phyloP scores from a whole-genome alignment of 2,888 invertebrate species.

The Aromia moschata region DNA sequence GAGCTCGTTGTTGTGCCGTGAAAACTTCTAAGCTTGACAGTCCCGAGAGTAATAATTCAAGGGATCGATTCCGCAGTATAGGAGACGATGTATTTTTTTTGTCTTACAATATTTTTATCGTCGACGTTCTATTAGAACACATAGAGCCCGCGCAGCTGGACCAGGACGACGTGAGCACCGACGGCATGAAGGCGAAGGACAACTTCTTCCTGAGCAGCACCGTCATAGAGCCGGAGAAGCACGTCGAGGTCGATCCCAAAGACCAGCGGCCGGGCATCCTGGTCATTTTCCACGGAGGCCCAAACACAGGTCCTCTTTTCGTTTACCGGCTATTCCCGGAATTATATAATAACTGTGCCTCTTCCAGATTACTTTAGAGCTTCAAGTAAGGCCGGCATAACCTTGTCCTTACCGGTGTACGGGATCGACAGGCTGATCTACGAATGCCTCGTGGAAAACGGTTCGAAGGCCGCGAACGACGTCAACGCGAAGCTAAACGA shows the following conservation, averaged over 20 bases:
- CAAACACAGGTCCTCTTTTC: conserved; percentile 56
- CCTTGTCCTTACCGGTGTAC: conserved; percentile 62
- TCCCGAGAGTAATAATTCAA: no score
- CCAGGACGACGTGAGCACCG: background rate
- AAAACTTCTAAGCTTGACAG: no score
- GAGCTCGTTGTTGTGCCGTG: no score
- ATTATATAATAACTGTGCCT: conserved; percentile 1
- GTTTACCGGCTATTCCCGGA: no score
- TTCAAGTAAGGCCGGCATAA: conserved; percentile 60
- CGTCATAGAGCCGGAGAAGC: conserved; percentile 35
- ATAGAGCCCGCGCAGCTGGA: conserved; percentile 17
- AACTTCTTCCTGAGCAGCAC: conserved; percentile 13
- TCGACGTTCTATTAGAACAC: conserved; percentile 28
- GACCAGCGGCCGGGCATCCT: conserved; percentile 52
- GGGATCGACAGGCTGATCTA: conserved; percentile 66
- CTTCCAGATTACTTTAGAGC: conserved; percentile 52
- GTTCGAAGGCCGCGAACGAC: conserved; percentile 44
- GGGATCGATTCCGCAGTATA: no score
- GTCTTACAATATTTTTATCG: conserved; percentile 6
- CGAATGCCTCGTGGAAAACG: conserved; percentile 59
- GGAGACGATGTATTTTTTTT: background rate
- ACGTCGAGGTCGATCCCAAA: conserved; percentile 4
- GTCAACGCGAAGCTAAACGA: conserved; percentile 51
- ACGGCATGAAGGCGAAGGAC: background rate
- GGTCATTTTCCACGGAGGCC: conserved; percentile 64